Conservation (phyloP, 2,113 vertebrate genomes). For the Myotis yumanensis region DNA sequence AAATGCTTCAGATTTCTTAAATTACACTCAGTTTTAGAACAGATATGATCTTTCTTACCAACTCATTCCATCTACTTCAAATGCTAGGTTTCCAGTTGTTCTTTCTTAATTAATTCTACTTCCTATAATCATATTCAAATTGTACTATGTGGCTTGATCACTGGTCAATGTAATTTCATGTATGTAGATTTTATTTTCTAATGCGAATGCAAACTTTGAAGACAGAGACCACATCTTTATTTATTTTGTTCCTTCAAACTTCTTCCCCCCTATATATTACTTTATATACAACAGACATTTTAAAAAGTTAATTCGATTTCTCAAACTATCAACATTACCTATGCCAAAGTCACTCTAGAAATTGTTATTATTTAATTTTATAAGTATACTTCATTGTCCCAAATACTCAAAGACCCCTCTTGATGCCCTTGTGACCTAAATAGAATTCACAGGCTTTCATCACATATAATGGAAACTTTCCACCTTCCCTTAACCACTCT, state of each 20-base stretch:
- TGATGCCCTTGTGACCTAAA: background rate
- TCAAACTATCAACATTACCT: background rate
- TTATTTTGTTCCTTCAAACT: conserved; percentile 21
- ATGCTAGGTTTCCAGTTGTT: background rate
- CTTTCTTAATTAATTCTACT: background rate
- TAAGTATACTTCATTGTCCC: background rate
- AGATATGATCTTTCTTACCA: background rate
- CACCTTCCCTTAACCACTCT: background rate
- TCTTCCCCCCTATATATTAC: background rate
- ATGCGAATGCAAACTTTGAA: background rate
- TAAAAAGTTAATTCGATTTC: background rate
- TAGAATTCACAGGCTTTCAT: background rate
- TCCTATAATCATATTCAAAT: background rate
- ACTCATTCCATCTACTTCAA: background rate
- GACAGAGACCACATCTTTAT: background rate
- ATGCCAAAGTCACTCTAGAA: conserved; percentile 13
- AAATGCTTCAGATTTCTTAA: conserved; percentile 11
- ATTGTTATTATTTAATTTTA: background rate
- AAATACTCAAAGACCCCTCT: background rate
- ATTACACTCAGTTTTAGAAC: background rate
- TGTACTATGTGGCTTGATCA: background rate
- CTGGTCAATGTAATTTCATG: background rate
- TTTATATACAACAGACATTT: conserved; percentile 24
- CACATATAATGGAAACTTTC: background rate
- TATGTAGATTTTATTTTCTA: conserved; percentile 32